Base-by-base conservation (phyloP, 2,888 invertebrate species). In the Napeogenes sylphis region DNA sequence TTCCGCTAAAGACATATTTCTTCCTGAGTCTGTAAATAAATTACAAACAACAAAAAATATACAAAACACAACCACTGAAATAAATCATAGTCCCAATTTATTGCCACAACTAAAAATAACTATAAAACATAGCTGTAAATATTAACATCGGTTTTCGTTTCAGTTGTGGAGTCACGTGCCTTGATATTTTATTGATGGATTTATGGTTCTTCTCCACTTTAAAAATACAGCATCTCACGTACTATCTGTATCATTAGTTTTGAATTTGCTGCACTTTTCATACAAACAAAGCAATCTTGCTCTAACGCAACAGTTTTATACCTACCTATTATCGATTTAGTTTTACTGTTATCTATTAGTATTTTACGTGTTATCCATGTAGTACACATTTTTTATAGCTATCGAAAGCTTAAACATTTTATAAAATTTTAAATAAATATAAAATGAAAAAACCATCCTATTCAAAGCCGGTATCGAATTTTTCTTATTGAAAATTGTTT, bases 111-210 rank as follows among this genome's bases (percentile, higher is more conserved):
- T 73, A 73, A 73, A 74, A 77, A 71, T 71, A 70, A 70, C 71
- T 71, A 76, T 83, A 81, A 84, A 84, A 80, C 76, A 73, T 75
- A 72, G 73, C 74, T 76, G 79, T 84, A 83, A 84, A 84, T 82
- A 83, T 84, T 85, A 82, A 82, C 80, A 80, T 79, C 72, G 71
- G 68, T 70, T 72, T 71, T 70, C 72, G 71, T 76, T 76, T 71
- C 71, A 73, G 75, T 71, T 73, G 72, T 72, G 71, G 64, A 80
- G 81, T 82, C 84, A 84, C 83, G 83, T 81, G 80, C 77, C 69
- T 79, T 76, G 71, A 70, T 73, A 67, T 83, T 87, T 87, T 85
- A 87, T 84, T 82, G 78, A 78, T 74, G 73, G 78, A 83, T 86
- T 86, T 85, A 87, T 79, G 81, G 75, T 70, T 73, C 70, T 75